Conservation (phyloP, 1,140 invertebrate genomes). For the Zaprionus camerounensis region DNA sequence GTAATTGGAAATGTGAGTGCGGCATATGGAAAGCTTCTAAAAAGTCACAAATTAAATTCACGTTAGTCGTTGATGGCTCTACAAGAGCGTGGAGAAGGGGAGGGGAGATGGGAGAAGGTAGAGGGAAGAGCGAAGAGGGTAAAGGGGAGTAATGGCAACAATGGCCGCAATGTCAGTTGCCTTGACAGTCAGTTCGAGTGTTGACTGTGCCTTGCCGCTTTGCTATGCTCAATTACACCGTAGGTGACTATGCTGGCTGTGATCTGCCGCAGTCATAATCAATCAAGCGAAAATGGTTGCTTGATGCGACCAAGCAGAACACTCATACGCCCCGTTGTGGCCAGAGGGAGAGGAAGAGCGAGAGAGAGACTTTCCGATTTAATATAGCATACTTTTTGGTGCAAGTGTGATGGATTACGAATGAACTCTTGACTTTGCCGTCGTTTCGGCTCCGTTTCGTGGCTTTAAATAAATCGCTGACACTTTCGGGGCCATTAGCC, state of each 20-base stretch:
- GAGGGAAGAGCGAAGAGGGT: background rate
- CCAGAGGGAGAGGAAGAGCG: background rate
- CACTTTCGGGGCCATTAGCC: constrained; percentile 40
- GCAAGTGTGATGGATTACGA: constrained; percentile 10
- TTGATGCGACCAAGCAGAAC: background rate
- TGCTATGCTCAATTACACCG: constrained; percentile 53
- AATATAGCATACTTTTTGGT: constrained; percentile 11
- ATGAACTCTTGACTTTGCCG: constrained; percentile 26
- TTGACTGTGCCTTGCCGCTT: constrained; percentile 17
- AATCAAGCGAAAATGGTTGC: constrained; percentile 26
- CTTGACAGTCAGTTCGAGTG: constrained; percentile 40
- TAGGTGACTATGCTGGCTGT: constrained; percentile 29
- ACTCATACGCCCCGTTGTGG: constrained; percentile 1
- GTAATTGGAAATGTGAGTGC: constrained; percentile 74
- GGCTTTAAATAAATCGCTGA: constrained; percentile 36
- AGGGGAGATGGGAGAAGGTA: background rate
- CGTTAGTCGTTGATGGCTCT: background rate
- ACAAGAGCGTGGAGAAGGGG: too few species aligned
- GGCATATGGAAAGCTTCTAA: constrained; percentile 6
- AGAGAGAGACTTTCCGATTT: background rate
- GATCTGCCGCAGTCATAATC: constrained; percentile 36
- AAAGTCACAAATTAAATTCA: constrained; percentile 38
- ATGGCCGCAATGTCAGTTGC: constrained; percentile 10
- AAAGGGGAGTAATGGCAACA: constrained; percentile 1
- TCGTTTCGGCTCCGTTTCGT: background rate